Base-by-base conservation (phyloP, 2,797 vertebrate species). In the Argyrosomus regius region DNA sequence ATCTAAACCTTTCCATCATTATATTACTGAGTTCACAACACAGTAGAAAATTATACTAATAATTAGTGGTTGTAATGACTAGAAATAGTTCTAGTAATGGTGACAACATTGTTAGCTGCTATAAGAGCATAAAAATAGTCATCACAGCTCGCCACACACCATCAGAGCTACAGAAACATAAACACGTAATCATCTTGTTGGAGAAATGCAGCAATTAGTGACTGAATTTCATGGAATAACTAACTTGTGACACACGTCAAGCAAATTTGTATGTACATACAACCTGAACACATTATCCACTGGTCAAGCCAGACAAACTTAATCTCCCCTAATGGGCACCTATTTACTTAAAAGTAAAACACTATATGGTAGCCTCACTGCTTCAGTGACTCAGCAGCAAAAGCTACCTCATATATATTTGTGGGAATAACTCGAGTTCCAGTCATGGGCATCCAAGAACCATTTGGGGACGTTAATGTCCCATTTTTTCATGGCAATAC, bases 371-470 rank as follows among this genome's bases (percentile, higher is more conserved):
- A 46, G 45, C 45, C 8, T 56, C 53, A 50, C 48, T 57, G 59
- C 14, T 39, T 53, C 50, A 48, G 18, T 63, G 50, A 66, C 50
- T 69, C 22, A 28, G 72, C 45, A 45, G 35, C 35, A 39, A 39
- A 39, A 73, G 41, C 49, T 56, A 50, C 39, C n/a, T 58, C 45
- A 39, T 5, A 16, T 64, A n/a, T 43, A 75, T 66, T 69, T 69
- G 54, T 61, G 26, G 69, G 59, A 68, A 65, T 22, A 66, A 46
- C 59, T 71, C 28, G 7, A 63, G 60, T 26, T 79, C 61, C 62
- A 39, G 31, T 79, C 67, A 71, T 12, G 26, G 45, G 26, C 35
- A 48, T 75, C 56, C 12, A 64, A 26, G 75, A 72, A 61, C 17
- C n/a, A 58, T 76, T 65, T 43, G 22, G 59, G 12, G 50, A 62